Base-by-base conservation (phyloP, 2,888 invertebrate species). In the Pegoplata infirma region DNA sequence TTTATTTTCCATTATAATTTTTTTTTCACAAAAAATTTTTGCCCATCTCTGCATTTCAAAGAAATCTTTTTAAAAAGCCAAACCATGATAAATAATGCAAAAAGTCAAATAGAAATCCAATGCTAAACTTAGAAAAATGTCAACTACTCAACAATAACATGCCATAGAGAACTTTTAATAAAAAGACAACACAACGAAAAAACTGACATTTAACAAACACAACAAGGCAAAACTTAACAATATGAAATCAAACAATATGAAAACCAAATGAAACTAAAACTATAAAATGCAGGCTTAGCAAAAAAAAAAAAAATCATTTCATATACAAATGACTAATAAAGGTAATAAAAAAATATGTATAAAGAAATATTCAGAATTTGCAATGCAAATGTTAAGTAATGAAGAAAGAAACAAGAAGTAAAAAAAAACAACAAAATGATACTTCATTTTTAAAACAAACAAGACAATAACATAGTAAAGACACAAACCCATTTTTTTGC, bases 201-300 rank as follows among this genome's bases (percentile, higher is more conserved):
- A 19, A 53, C 25, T 28, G 53, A 53, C 53, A 53, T 53, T 53
- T 28, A 53, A 53, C n/a, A 28, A 25, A n/a, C n/a, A n/a, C n/a
- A n/a, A n/a, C n/a, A n/a, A n/a, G n/a, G 32, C 32, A 32, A n/a
- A n/a, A n/a, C n/a, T n/a, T n/a, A n/a, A n/a, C n/a, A n/a, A n/a
- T n/a, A n/a, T n/a, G n/a, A n/a, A n/a, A n/a, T n/a, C n/a, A n/a
- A n/a, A n/a, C n/a, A n/a, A n/a, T n/a, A n/a, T n/a, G 32, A 23
- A 28, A 53, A 21, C 14, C 25, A 53, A 53, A n/a, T n/a, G n/a
- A n/a, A n/a, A n/a, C n/a, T n/a, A n/a, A n/a, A n/a, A n/a, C n/a
- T n/a, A n/a, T n/a, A n/a, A n/a, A n/a, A n/a, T n/a, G n/a, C n/a
- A n/a, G n/a, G n/a, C n/a, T n/a, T n/a, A n/a, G 23, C 25, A 28